Percentiles rank a stretch among this genome's conserved stretches.
phyloP scores from a whole-genome alignment of 2,888 invertebrate genomes.

The Tupiocoris notatus region DNA sequence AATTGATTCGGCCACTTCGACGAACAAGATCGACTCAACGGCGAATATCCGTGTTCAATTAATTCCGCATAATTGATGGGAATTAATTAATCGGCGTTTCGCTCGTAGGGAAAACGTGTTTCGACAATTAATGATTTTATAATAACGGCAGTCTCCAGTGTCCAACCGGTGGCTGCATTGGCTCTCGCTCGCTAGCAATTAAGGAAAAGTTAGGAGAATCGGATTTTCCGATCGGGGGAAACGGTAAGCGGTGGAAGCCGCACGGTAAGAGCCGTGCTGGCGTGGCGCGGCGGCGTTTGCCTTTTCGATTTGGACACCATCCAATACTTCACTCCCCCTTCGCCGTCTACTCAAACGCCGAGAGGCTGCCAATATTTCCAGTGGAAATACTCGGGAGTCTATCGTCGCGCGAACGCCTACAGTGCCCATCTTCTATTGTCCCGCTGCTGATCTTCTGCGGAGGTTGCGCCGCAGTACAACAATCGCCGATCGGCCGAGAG shows the following conservation, averaged over 20 bases:
- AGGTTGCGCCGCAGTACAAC: neutral
- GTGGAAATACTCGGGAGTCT: conserved; percentile 23
- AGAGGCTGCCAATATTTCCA: conserved; percentile 27
- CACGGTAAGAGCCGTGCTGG: neutral
- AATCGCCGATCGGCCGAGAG: neutral
- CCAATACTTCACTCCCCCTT: too few species aligned
- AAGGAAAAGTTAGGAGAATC: neutral
- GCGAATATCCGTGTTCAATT: too few species aligned
- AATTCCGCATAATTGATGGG: too few species aligned
- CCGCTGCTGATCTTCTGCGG: neutral
- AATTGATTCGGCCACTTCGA: too few species aligned
- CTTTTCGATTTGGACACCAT: conserved; percentile 25
- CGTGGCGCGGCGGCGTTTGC: neutral
- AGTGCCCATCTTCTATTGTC: neutral
- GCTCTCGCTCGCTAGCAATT: neutral
- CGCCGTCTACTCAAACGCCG: neutral
- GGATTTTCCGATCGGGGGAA: neutral
- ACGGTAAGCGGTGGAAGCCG: neutral
- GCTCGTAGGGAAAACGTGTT: too few species aligned
- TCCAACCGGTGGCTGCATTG: neutral
- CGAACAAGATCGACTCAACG: too few species aligned
- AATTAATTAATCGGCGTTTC: too few species aligned
- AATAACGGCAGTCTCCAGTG: too few species aligned
- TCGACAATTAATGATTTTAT: too few species aligned
- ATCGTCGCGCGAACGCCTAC: conserved; percentile 10